Conservation (phyloP, 2,888 invertebrate genomes). For the Sicus ferrugineus region DNA sequence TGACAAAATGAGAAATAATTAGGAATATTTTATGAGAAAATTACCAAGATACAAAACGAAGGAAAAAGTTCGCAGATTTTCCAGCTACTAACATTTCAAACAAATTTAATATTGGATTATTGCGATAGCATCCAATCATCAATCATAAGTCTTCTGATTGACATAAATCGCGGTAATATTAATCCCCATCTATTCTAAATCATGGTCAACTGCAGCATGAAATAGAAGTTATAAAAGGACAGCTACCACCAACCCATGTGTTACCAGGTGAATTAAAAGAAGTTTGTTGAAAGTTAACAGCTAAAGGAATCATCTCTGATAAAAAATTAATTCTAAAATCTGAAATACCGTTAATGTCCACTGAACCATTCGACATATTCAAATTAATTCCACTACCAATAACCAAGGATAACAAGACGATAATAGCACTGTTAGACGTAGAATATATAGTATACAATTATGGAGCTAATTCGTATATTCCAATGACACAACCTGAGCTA, state of each 20-base stretch:
- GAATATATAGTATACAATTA: background rate
- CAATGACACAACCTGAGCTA: slow-evolving; percentile 2
- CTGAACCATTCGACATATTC: background rate
- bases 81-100: background rate
- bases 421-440: background rate
- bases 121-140: background rate
- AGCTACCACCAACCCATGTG: background rate
- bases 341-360: background rate
- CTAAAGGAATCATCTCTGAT: background rate
- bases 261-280: background rate
- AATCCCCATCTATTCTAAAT: slow-evolving; percentile 4
- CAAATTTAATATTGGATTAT: background rate
- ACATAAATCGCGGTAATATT: background rate
- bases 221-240: slow-evolving; percentile 1
- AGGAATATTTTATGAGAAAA: background rate
- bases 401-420: background rate
- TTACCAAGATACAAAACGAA: background rate
- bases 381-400: background rate
- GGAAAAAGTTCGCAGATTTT: background rate
- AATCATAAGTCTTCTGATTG: background rate
- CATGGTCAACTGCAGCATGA: background rate
- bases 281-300: background rate
- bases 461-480: slow-evolving; percentile 1
- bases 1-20: background rate
- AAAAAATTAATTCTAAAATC: slow-evolving; percentile 1